Percentiles rank a stretch among this genome's conserved stretches.
phyloP scores from a whole-genome alignment of 2,797 vertebrate species.

The Tarsius wallacei region DNA sequence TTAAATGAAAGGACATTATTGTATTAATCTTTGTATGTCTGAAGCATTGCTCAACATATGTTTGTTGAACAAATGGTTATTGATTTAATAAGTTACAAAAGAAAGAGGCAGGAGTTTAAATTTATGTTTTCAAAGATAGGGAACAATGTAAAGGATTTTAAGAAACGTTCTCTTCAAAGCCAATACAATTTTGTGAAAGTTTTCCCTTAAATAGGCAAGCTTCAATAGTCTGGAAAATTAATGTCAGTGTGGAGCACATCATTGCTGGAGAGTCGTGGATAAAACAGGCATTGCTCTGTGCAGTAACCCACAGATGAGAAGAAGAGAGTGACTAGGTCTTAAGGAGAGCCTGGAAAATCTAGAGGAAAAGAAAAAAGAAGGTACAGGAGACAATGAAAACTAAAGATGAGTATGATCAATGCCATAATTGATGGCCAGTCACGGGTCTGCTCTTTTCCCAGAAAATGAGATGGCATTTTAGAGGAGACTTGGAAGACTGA shows the following conservation, averaged over 20 bases:
- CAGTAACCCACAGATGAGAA: background rate
- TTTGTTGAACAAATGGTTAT: slow-evolving; percentile 34
- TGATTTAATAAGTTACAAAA: background rate
- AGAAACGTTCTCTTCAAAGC: slow-evolving; percentile 52
- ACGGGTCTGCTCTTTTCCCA: background rate
- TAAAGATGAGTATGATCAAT: background rate
- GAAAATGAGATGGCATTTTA: background rate
- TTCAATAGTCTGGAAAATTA: slow-evolving; percentile 60
- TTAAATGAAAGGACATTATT: background rate
- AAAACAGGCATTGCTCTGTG: background rate
- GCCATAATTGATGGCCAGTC: background rate
- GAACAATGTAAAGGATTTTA: slow-evolving; percentile 7
- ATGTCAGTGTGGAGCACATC: background rate
- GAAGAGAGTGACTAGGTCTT: background rate
- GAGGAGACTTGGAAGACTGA: background rate
- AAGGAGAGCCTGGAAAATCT: background rate
- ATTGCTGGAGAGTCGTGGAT: background rate
- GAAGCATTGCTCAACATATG: background rate
- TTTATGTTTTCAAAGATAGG: slow-evolving; percentile 38
- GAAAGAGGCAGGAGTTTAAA: slow-evolving; percentile 7
- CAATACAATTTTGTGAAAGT: slow-evolving; percentile 12
- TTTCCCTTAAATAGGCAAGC: slow-evolving; percentile 21
- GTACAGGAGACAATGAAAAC: background rate
- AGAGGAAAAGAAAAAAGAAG: background rate
- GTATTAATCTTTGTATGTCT: slow-evolving; percentile 25